Conservation (phyloP, 2,113 vertebrate species). For the Heptranchias perlo region DNA sequence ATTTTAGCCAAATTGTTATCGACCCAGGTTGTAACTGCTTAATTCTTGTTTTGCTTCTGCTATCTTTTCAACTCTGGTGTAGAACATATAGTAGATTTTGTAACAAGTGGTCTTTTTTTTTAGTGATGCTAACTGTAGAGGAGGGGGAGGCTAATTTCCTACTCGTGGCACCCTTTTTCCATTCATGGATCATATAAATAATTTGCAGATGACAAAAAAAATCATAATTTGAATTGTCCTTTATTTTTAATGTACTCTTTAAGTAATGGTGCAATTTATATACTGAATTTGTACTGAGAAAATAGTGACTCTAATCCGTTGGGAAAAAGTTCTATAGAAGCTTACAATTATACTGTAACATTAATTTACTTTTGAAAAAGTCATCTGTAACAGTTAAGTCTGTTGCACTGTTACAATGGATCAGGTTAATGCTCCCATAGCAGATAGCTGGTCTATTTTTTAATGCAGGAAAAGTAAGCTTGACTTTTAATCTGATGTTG, state of each 20-base stretch:
- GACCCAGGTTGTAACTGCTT: too few relatives aligned
- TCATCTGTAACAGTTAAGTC: not conserved
- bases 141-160: not conserved
- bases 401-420: not conserved
- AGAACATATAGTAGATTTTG: too few relatives aligned
- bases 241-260: not conserved
- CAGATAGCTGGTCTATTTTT: not conserved
- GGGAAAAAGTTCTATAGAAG: not conserved
- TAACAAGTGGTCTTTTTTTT: too few relatives aligned
- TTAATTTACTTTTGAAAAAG: not conserved
- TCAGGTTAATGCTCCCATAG: not conserved
- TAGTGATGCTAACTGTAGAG: not conserved
- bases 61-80: not conserved
- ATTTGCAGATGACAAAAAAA: not conserved
- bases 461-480: not conserved
- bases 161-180: not conserved
- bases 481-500: not conserved
- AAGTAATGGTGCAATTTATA: not conserved
- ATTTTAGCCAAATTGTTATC: not conserved
- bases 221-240: not conserved
- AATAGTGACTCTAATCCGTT: not conserved
- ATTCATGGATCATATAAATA: not conserved
- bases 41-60: too few relatives aligned
- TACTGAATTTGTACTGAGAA: not conserved
- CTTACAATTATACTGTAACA: not conserved